Evolutionary conservation across 2,797 vertebrate genomes (phyloP).

Genomic region (Sebastes cheni): DNA sequence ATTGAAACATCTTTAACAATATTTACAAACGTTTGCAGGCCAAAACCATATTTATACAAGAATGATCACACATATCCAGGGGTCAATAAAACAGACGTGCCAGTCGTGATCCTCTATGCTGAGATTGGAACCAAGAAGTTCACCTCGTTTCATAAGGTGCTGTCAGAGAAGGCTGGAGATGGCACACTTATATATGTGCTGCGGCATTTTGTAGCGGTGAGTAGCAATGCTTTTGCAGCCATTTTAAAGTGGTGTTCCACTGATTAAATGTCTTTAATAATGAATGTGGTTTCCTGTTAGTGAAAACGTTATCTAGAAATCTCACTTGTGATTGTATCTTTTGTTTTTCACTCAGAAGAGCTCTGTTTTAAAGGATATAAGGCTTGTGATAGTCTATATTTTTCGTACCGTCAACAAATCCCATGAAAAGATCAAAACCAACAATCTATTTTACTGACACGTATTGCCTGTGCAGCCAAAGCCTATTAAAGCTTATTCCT

Average conservation of each 20-base stretch:
- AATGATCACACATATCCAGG: conserved; percentile 91
- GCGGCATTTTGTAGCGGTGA: conserved; percentile 93
- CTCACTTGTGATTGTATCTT: background rate
- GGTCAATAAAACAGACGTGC: conserved; percentile 82
- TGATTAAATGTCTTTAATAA: background rate
- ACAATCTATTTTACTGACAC: background rate
- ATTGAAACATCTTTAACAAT: background rate
- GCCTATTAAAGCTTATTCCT: background rate
- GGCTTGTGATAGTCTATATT: background rate
- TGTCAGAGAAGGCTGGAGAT: conserved; percentile 87
- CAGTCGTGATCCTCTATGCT: conserved; percentile 92
- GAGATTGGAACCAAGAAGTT: conserved; percentile 96
- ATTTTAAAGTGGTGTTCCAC: background rate
- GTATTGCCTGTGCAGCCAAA: background rate
- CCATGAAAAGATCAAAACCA: background rate
- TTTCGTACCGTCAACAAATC: background rate
- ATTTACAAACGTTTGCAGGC: conserved; percentile 78
- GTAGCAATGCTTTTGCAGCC: conserved; percentile 29
- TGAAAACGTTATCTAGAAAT: background rate
- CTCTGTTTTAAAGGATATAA: background rate
- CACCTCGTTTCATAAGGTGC: conserved; percentile 88
- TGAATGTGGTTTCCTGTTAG: background rate
- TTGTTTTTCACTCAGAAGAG: background rate
- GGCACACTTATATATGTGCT: conserved; percentile 90
- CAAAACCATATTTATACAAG: conserved; percentile 91